These are phyloP conservation scores for Nomada ruficornis DNA, from an alignment of 2,888 invertebrate species.

Conservation along the genomic window DNA sequence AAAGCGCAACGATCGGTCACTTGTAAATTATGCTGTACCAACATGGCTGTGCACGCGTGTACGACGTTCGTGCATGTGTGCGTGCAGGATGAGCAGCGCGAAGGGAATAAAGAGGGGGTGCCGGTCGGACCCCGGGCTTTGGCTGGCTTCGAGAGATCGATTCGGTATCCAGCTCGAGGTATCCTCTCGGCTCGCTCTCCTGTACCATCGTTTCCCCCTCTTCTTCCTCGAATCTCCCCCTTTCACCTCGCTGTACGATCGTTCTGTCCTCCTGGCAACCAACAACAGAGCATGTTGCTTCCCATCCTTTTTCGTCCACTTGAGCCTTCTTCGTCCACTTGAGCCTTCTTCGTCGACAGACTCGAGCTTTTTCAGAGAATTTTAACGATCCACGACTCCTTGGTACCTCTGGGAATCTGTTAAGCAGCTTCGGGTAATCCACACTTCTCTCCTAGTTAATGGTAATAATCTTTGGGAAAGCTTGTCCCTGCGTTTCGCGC, in stretches of 20 bases:
- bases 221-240: slow-evolving; percentile 40
- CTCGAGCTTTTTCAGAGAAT: not conserved
- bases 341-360: not conserved
- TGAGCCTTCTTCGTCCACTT: not conserved
- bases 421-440: not conserved
- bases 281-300: slow-evolving; percentile 2
- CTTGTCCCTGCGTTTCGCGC: not conserved
- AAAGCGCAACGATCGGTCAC: slow-evolving; percentile 28
- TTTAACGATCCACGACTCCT: not conserved
- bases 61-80: slow-evolving; percentile 8
- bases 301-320: not conserved
- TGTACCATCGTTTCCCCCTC: slow-evolving; percentile 44
- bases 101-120: slow-evolving; percentile 26
- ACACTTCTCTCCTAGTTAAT: not conserved
- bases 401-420: not conserved
- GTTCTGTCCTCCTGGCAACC: not conserved
- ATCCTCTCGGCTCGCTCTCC: slow-evolving; percentile 58
- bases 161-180: slow-evolving; percentile 68
- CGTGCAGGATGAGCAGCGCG: slow-evolving; percentile 2
- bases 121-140: slow-evolving; percentile 60
- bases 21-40: slow-evolving; percentile 30
- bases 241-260: slow-evolving; percentile 18
- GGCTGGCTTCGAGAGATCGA: slow-evolving; percentile 73
- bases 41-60: slow-evolving; percentile 16
- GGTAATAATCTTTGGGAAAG: too few relatives aligned